Evolutionary conservation across 2,797 vertebrate species (phyloP), one percentile per base, ranked within the genome.

Genomic region (Acanthornis magna): DNA sequence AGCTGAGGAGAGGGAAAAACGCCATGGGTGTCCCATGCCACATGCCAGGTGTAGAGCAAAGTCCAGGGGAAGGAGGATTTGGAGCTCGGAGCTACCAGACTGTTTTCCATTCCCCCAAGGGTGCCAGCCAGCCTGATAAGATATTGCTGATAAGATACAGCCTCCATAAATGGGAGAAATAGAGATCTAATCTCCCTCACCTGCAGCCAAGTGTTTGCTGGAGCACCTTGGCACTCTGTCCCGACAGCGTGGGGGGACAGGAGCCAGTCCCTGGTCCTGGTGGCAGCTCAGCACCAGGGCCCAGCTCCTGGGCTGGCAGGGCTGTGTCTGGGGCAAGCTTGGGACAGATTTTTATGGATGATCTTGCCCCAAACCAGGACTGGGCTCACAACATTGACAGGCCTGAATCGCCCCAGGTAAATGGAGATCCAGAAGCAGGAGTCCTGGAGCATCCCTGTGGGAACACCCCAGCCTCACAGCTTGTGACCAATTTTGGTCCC

Each of bases 231-330:
- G 51, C 51, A 62, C 17, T 47, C 29, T 29, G 21, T 77, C 51
- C 26, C 4, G 0, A 11, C 14, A 66, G 42, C 4, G 0, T 2
- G 0, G 12, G 38, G 51, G 11, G 16, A 67, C 0, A 0, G 6
- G 30, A 23, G 74, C 65, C n/a, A 26, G 57, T 17, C 65, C 43
- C 12, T 6, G 17, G 32, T 18, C 58, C 89, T 32, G 2, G 2
- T 68, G 71, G 29, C 30, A 58, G 70, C 45, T 34, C 85, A 43
- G 36, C 8, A 1, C 51, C 70, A 54, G 47, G 3, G 2, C 38
- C 34, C 7, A 3, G 57, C 43, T 66, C 66, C 70, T 42, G 40
- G 13, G 19, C 50, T 70, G 34, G 25, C 74, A 82, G 30, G 34
- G 25, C 84, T 62, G 4, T 3, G 20, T 26, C 32, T 47, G 58